phyloP scores from a whole-genome alignment of 2,797 vertebrate genomes.

The Pitangus sulphuratus region DNA sequence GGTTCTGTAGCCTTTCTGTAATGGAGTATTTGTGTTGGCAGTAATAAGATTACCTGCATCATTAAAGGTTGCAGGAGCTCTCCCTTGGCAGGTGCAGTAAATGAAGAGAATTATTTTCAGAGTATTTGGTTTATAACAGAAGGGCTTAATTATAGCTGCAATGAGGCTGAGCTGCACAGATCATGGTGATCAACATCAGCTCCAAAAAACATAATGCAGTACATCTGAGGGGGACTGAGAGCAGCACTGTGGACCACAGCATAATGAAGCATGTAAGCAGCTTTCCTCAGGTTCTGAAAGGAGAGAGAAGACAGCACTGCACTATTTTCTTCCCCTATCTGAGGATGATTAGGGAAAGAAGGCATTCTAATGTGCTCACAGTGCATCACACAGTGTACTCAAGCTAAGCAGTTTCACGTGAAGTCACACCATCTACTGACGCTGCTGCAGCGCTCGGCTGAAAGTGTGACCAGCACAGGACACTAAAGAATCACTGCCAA shows the following conservation, averaged over 20 bases:
- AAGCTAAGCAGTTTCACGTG: neutral
- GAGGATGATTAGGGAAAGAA: neutral
- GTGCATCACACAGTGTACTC: neutral
- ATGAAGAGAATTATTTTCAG: neutral
- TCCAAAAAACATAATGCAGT: neutral
- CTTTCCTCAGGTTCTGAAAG: neutral
- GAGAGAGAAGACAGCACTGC: neutral
- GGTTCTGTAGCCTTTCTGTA: neutral
- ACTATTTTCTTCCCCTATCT: neutral
- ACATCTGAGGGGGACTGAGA: neutral
- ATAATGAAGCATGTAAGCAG: neutral
- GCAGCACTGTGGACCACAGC: neutral
- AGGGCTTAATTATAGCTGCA: slow-evolving; percentile 39
- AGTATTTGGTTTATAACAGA: slow-evolving; percentile 36
- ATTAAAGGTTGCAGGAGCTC: slow-evolving; percentile 16
- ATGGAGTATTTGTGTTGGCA: neutral
- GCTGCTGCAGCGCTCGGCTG: neutral
- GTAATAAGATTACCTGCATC: slow-evolving; percentile 20
- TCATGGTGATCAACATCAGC: neutral
- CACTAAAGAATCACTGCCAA: neutral
- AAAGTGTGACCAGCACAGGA: neutral
- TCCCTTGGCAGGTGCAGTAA: slow-evolving; percentile 3
- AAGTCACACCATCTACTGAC: neutral
- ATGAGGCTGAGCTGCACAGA: slow-evolving; percentile 3
- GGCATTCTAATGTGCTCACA: neutral